Conservation (phyloP, 2,113 vertebrate genomes). For the Oncorhynchus gorbuscha region DNA sequence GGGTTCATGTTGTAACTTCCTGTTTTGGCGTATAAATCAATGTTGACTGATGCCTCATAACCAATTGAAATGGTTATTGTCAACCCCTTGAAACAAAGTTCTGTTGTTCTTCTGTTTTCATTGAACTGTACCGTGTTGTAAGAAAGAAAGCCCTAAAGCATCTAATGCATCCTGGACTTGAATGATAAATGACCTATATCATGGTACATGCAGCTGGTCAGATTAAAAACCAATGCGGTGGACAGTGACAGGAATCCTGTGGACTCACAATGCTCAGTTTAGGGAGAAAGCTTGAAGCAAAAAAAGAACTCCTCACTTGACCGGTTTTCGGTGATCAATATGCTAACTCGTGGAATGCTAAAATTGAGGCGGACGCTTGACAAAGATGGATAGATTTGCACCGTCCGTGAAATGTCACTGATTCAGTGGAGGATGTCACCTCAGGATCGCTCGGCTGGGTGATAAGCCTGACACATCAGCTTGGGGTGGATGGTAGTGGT, state of each 20-base stretch:
- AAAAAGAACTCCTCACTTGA: slow-evolving; percentile 70
- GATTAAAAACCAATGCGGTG: slow-evolving; percentile 58
- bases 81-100: neutral
- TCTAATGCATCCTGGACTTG: slow-evolving; percentile 17
- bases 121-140: neutral
- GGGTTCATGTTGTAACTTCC: neutral
- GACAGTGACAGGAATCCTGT: slow-evolving; percentile 67
- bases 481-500: slow-evolving; percentile 61
- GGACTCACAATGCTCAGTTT: slow-evolving; percentile 58
- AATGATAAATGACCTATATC: slow-evolving; percentile 47
- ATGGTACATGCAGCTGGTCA: slow-evolving; percentile 34
- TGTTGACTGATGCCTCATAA: neutral
- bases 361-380: slow-evolving; percentile 72
- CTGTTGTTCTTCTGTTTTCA: neutral
- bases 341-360: slow-evolving; percentile 80
- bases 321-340: slow-evolving; percentile 77
- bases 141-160: neutral
- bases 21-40: neutral
- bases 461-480: slow-evolving; percentile 81
- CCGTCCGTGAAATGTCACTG: slow-evolving; percentile 84
- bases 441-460: slow-evolving; percentile 77
- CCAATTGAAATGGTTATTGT: neutral
- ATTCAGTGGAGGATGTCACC: slow-evolving; percentile 84
- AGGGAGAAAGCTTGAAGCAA: slow-evolving; percentile 56
- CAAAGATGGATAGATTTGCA: slow-evolving; percentile 84